phyloP scores from a whole-genome alignment of 2,113 vertebrate genomes.

The Sus scrofa region T2T-Sscrofa CM000820.6:49086501-49087000 shows the following conservation, averaged over 20 bases:
- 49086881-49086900: background rate
- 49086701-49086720: background rate
- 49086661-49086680: slow-evolving; percentile 58
- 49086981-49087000: background rate
- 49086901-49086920: background rate
- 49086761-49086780: background rate
- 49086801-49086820: background rate
- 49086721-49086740: background rate
- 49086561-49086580: slow-evolving; percentile 77
- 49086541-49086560: slow-evolving; percentile 59
- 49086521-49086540: slow-evolving; percentile 69
- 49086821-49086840: background rate
- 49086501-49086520: slow-evolving; percentile 21
- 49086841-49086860: background rate
- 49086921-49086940: background rate
- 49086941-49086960: background rate
- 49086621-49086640: slow-evolving; percentile 74
- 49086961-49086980: background rate
- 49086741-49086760: background rate
- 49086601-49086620: slow-evolving; percentile 76
- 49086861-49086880: background rate
- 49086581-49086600: slow-evolving; percentile 74
- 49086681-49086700: slow-evolving; percentile 7
- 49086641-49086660: slow-evolving; percentile 72
- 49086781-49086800: background rate